These are phyloP conservation scores for Zaprionus bogoriensis DNA, from an alignment of 2,888 invertebrate species.

Conservation along the genomic window DNA sequence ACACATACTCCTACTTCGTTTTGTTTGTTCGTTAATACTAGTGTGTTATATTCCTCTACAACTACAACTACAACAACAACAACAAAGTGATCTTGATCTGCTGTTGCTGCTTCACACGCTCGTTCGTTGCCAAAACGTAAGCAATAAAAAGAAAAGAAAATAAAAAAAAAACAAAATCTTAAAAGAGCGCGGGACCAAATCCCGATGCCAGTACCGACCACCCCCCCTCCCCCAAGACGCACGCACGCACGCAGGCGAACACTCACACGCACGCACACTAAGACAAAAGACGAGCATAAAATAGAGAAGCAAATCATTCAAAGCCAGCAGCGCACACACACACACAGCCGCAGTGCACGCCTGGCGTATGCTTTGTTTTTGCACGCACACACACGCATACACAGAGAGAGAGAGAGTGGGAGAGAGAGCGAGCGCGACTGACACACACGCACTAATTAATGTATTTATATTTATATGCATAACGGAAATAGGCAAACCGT, in stretches of 20 bases:
- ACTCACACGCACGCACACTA: not conserved
- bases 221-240: not conserved
- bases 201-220: conserved; percentile 7
- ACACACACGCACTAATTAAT: not conserved
- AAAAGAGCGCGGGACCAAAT: conserved; percentile 41
- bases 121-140: conserved; percentile 50
- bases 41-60: conserved; percentile 11
- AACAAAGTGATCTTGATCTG: conserved; percentile 54
- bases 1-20: conserved; percentile 4
- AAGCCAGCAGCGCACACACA: conserved; percentile 10
- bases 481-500: conserved; percentile 22
- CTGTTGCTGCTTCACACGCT: conserved; percentile 38
- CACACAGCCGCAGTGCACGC: not conserved
- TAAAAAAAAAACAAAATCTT: conserved; percentile 20
- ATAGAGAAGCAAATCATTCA: conserved; percentile 46
- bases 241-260: not conserved
- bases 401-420: too few species aligned
- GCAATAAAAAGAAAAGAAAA: conserved; percentile 28
- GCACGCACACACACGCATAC: too few species aligned
- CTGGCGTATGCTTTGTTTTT: too few species aligned
- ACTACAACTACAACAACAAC: conserved; percentile 14
- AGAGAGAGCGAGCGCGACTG: too few species aligned
- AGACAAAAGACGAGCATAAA: conserved; percentile 27
- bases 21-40: conserved; percentile 31
- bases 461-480: not conserved